Percentiles rank a stretch among this genome's conserved stretches.
These are phyloP conservation scores for Oscheius onirici DNA, from an alignment of 2,888 invertebrate genomes.

Conservation along the genomic window DNA sequence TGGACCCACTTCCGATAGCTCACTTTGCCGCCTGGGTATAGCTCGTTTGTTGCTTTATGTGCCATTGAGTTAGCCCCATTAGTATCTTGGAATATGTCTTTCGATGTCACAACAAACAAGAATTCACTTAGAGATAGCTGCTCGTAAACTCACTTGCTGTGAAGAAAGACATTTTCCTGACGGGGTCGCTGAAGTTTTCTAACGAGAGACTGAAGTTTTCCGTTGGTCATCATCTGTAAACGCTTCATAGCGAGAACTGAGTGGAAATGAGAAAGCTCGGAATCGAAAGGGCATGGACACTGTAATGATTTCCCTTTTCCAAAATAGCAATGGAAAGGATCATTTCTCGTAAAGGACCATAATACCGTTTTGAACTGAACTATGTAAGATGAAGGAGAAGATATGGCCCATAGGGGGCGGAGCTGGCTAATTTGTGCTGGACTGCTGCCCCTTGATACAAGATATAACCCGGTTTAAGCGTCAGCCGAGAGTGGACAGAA, in stretches of 20 bases:
- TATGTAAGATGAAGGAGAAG: neutral
- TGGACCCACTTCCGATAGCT: slow-evolving; percentile 12
- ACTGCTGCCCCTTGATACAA: slow-evolving; percentile 6
- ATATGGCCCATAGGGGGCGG: neutral
- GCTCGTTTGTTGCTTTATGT: slow-evolving; percentile 22
- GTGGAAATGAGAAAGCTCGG: neutral
- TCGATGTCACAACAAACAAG: neutral
- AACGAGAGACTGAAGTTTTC: slow-evolving; percentile 15
- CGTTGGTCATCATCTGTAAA: slow-evolving; percentile 17
- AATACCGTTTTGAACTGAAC: neutral
- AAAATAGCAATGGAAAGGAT: too few species aligned
- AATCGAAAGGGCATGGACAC: neutral
- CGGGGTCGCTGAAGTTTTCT: slow-evolving; percentile 21
- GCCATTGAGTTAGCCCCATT: slow-evolving; percentile 22
- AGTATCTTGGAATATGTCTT: slow-evolving; percentile 1
- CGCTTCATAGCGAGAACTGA: too few species aligned
- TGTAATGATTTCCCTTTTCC: neutral
- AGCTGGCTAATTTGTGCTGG: slow-evolving; percentile 21
- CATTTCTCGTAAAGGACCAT: too few species aligned
- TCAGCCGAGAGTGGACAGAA: neutral
- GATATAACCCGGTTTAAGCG: neutral
- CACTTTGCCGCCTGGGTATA: neutral
- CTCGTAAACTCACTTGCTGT: slow-evolving; percentile 23
- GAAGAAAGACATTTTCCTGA: slow-evolving; percentile 19
- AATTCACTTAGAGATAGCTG: neutral